These are phyloP conservation scores for Pipra filicauda DNA, from an alignment of 2,113 vertebrate genomes.

Conservation along the genomic window DNA sequence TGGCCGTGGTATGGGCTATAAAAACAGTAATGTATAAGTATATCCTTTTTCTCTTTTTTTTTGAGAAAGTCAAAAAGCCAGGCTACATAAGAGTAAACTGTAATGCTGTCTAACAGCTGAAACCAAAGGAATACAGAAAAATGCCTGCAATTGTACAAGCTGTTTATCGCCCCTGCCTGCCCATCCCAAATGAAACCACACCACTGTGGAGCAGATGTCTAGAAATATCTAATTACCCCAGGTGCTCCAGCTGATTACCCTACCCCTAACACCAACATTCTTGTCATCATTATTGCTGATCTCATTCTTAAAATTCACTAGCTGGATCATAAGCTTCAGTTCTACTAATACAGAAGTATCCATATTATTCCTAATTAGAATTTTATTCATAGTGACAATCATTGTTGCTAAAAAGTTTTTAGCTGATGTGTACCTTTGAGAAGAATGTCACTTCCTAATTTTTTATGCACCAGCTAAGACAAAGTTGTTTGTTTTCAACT, in stretches of 20 bases:
- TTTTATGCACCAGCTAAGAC: background rate
- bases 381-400: background rate
- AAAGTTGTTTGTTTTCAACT: background rate
- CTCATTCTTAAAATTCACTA: background rate
- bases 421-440: background rate
- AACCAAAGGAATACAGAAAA: background rate
- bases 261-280: background rate
- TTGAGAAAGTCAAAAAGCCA: background rate
- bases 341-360: background rate
- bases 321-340: background rate
- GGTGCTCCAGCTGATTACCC: background rate
- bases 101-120: background rate
- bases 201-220: background rate
- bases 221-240: background rate
- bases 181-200: accelerated
- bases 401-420: background rate
- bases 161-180: background rate
- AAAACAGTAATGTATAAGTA: conserved; percentile 8
- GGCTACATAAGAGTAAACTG: background rate
- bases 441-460: background rate
- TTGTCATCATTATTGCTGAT: background rate
- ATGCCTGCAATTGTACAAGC: background rate
- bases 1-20: conserved; percentile 82
- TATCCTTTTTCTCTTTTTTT: background rate
- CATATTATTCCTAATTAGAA: background rate